Conservation (phyloP, 2,888 invertebrate genomes). For the Creontiades dilutus region DNA sequence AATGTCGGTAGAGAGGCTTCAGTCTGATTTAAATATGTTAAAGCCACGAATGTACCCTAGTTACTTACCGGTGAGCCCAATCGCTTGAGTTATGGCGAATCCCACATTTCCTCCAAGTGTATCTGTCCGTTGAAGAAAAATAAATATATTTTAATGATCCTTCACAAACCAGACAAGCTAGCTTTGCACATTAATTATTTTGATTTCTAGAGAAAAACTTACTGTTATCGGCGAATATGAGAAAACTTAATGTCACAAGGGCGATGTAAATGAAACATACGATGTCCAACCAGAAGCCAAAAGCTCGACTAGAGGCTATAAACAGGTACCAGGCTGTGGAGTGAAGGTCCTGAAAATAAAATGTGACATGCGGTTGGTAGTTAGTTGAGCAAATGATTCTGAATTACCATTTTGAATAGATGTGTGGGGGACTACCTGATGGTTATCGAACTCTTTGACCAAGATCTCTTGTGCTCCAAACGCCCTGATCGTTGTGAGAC, state of each 20-base stretch:
- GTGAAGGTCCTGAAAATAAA: constrained; percentile 74
- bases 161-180: too few relatives aligned
- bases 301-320: constrained; percentile 93
- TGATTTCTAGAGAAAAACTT: background rate
- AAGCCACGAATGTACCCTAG: background rate
- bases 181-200: too few relatives aligned
- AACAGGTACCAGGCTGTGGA: constrained; percentile 95
- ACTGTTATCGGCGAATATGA: constrained; percentile 79
- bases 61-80: constrained; percentile 80
- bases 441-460: constrained; percentile 88
- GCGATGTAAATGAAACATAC: constrained; percentile 92
- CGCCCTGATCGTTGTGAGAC: constrained; percentile 93
- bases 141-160: too few relatives aligned
- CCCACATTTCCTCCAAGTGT: constrained; percentile 86
- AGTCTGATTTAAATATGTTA: background rate
- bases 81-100: constrained; percentile 89
- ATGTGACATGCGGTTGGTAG: too few relatives aligned
- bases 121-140: constrained; percentile 60
- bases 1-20: background rate
- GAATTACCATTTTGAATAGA: background rate
- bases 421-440: constrained; percentile 82
- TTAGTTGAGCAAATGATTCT: background rate
- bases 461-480: constrained; percentile 90
- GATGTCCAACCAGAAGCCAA: constrained; percentile 95
- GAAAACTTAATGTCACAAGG: constrained; percentile 91